phyloP scores from a whole-genome alignment of 2,888 invertebrate species.

The Prosapia bicincta region DNA sequence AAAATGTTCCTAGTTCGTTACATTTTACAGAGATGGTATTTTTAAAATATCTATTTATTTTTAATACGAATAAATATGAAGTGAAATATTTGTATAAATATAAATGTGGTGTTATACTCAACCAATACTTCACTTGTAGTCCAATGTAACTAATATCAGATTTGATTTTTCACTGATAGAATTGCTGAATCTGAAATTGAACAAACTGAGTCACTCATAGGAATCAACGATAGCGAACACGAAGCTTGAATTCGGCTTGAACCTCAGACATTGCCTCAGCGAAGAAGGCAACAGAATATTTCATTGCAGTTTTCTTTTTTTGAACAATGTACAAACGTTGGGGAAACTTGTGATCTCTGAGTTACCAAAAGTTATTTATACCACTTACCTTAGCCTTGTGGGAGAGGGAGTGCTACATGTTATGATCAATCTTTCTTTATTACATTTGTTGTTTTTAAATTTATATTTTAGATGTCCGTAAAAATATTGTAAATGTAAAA shows the following conservation, averaged over 20 bases:
- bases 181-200: constrained; percentile 62
- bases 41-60: too few species aligned
- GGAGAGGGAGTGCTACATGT: not conserved
- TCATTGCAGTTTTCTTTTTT: not conserved
- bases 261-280: not conserved
- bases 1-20: too few species aligned
- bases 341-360: not conserved
- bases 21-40: too few species aligned
- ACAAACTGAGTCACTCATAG: constrained; percentile 66
- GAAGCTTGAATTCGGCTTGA: constrained; percentile 48
- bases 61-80: too few species aligned
- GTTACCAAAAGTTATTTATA: not conserved
- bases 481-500: too few species aligned
- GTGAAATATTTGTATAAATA: too few species aligned
- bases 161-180: too few species aligned
- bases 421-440: not conserved
- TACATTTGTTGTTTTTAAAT: not conserved
- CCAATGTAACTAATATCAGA: too few species aligned
- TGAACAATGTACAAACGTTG: not conserved
- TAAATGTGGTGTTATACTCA: too few species aligned
- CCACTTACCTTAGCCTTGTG: not conserved
- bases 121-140: too few species aligned
- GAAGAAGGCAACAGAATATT: not conserved
- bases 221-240: constrained; percentile 55
- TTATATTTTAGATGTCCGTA: not conserved